Conservation (phyloP, 2,888 invertebrate genomes). For the Diarsia rubi region DNA sequence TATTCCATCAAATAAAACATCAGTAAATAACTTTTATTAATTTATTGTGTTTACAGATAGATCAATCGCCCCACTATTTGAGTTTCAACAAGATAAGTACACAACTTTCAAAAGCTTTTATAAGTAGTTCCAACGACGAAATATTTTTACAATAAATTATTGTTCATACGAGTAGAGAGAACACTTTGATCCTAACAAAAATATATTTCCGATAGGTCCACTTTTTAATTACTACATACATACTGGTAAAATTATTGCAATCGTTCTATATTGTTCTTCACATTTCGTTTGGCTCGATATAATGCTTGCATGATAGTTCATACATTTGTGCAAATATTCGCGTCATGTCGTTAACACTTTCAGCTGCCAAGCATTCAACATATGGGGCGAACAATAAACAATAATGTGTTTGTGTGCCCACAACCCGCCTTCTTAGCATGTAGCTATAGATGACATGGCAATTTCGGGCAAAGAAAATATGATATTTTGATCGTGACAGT, state of each 20-base stretch:
- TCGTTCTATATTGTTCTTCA: neutral
- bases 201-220: conserved; percentile 75
- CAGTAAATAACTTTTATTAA: conserved; percentile 73
- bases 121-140: conserved; percentile 53
- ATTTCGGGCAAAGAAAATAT: too few relatives aligned
- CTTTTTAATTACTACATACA: conserved; percentile 57
- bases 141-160: conserved; percentile 55
- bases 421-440: too few relatives aligned
- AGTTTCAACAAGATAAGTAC: conserved; percentile 85
- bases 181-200: conserved; percentile 84
- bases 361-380: too few relatives aligned
- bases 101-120: conserved; percentile 79
- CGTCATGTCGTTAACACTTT: too few relatives aligned
- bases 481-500: too few relatives aligned
- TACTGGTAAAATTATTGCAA: neutral
- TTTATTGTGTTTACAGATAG: conserved; percentile 80
- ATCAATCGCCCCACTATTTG: conserved; percentile 79
- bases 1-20: conserved; percentile 70
- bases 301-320: neutral
- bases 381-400: too few relatives aligned
- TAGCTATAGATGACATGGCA: too few relatives aligned
- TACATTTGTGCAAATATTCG: neutral
- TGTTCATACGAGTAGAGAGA: conserved; percentile 64
- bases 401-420: too few relatives aligned
- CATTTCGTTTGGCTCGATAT: neutral